Evolutionary conservation across 2,888 invertebrate genomes (phyloP).

Genomic region (Allacma fusca): DNA sequence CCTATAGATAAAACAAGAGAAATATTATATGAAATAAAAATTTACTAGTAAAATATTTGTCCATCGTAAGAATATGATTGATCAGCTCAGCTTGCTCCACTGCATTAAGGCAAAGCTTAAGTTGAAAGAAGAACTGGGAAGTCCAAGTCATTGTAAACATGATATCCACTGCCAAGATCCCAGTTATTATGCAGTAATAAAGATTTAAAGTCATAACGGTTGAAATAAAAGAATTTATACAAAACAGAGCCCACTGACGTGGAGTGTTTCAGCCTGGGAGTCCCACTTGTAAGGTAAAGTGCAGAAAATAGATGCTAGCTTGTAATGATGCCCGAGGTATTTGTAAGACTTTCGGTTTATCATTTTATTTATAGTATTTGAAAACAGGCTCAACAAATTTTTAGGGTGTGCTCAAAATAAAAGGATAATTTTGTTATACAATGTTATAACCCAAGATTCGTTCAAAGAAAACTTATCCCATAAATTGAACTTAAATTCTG

Average conservation of each 20-base stretch:
- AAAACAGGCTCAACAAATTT: no score
- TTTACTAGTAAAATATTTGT: slow-evolving; percentile 24
- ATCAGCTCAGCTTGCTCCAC: slow-evolving; percentile 5
- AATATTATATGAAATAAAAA: neutral
- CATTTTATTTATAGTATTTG: slow-evolving; percentile 19
- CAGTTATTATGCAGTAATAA: neutral
- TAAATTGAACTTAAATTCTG: no score
- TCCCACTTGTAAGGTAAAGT: slow-evolving; percentile 28
- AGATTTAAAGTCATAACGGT: neutral
- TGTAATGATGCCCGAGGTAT: slow-evolving; percentile 20
- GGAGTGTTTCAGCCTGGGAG: neutral
- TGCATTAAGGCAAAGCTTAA: neutral
- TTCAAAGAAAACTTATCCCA: no score
- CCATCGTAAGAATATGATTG: neutral
- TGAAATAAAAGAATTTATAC: neutral
- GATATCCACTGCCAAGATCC: slow-evolving; percentile 19
- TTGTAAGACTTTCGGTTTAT: slow-evolving; percentile 35
- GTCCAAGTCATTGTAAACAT: slow-evolving; percentile 7
- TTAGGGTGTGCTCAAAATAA: no score
- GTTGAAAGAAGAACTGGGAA: neutral
- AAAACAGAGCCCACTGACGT: neutral
- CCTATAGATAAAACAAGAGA: no score
- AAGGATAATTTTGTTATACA: no score
- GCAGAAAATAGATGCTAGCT: neutral
- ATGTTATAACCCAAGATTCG: no score